phyloP scores from a whole-genome alignment of 2,797 vertebrate genomes.

The Anguilla marmorata region DNA sequence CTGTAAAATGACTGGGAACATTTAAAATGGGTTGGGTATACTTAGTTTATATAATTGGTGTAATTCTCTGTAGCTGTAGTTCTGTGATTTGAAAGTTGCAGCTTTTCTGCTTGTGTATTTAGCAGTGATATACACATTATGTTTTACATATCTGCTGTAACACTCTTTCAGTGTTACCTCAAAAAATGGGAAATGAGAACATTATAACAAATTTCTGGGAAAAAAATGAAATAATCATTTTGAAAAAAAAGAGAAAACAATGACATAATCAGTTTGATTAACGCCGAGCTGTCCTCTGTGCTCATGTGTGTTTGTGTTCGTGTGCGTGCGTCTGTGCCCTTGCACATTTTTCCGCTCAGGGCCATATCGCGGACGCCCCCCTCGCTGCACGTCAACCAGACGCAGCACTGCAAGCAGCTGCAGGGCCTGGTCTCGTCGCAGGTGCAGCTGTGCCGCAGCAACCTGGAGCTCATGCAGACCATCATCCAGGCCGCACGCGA shows the following conservation, averaged over 20 bases:
- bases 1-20: not conserved
- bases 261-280: not conserved
- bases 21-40: not conserved
- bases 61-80: not conserved
- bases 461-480: conserved; percentile 96
- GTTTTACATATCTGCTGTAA: not conserved
- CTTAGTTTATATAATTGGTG: not conserved
- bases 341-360: conserved; percentile 61
- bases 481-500: conserved; percentile 88
- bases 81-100: not conserved
- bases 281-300: not conserved
- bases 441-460: conserved; percentile 93
- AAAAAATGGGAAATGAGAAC: not conserved
- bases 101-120: not conserved
- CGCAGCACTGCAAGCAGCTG: conserved; percentile 93
- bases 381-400: conserved; percentile 86
- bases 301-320: conserved; percentile 21
- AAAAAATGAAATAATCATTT: not conserved
- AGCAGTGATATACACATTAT: not conserved
- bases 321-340: conserved; percentile 18
- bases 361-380: conserved; percentile 83
- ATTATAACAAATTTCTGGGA: not conserved
- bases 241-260: not conserved
- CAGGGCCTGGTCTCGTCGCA: conserved; percentile 92
- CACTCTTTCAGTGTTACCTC: not conserved